A percentile compares a stretch with the other conserved stretches of the same genome.
Evolutionary conservation across 1,140 invertebrate species (phyloP).

Genomic region (Cydia strobilella): DNA sequence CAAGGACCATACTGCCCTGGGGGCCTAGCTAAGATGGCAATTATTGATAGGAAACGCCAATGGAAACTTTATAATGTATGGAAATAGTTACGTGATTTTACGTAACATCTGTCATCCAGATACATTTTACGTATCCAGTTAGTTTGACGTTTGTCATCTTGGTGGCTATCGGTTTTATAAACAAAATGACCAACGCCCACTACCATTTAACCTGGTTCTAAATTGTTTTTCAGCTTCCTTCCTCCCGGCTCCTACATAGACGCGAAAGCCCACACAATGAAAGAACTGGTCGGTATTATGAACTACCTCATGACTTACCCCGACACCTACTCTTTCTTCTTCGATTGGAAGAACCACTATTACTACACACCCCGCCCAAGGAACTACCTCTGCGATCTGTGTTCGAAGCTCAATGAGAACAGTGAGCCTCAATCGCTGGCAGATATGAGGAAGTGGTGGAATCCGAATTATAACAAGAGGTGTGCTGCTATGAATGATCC

Average conservation of each 20-base stretch:
- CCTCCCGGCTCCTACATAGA: constrained; percentile 66
- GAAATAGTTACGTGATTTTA: too few relatives aligned
- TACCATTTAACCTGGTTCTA: too few relatives aligned
- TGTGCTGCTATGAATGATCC: constrained; percentile 35
- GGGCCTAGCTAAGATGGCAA: too few relatives aligned
- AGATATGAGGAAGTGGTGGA: constrained; percentile 64
- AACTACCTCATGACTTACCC: constrained; percentile 62
- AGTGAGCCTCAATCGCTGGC: constrained; percentile 36
- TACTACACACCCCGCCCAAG: constrained; percentile 50
- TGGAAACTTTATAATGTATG: too few relatives aligned
- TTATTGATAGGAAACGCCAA: too few relatives aligned
- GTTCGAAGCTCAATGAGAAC: constrained; percentile 51
- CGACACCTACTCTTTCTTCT: constrained; percentile 59
- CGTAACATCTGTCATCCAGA: too few relatives aligned
- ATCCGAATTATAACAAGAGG: constrained; percentile 48
- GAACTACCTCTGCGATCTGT: constrained; percentile 55
- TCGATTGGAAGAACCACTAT: constrained; percentile 71
- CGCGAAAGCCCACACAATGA: constrained; percentile 52
- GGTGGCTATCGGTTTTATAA: too few relatives aligned
- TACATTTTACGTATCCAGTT: too few relatives aligned
- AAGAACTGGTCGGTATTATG: constrained; percentile 61
- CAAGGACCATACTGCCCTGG: too few relatives aligned
- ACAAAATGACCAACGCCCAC: too few relatives aligned
- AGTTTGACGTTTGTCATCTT: too few relatives aligned
- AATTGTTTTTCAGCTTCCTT: constrained; percentile 57